phyloP scores from a whole-genome alignment of 2,113 vertebrate genomes.

The Spea multiplicata region DNA sequence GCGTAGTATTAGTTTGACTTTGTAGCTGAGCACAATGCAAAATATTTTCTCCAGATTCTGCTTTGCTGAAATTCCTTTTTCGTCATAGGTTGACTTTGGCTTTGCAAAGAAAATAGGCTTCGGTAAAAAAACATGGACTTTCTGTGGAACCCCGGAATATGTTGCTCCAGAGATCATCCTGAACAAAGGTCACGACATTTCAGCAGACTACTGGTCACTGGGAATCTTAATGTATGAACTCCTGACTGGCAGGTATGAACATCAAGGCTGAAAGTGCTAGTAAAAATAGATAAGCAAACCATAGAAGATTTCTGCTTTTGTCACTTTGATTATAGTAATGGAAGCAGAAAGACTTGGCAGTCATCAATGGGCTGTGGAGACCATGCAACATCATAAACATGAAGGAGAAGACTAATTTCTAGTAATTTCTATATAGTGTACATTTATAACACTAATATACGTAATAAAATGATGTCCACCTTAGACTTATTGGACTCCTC shows the following conservation, averaged over 20 bases:
- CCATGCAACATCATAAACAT: too few species aligned
- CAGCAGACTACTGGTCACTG: conserved; percentile 98
- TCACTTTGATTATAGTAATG: conserved; percentile 52
- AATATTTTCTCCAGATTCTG: conserved; percentile 45
- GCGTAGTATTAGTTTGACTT: not conserved
- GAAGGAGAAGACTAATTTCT: too few species aligned
- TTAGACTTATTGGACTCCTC: too few species aligned
- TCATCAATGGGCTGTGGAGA: not conserved
- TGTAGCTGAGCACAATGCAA: not conserved
- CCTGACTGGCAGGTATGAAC: conserved; percentile 94
- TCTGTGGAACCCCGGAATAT: conserved; percentile 97
- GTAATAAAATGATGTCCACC: too few species aligned
- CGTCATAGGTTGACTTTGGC: conserved; percentile 92
- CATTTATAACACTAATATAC: too few species aligned
- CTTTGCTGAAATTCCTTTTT: conserved; percentile 51
- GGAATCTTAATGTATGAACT: conserved; percentile 99
- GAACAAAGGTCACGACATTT: conserved; percentile 99
- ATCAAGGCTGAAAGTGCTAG: conserved; percentile 45
- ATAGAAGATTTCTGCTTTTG: conserved; percentile 47
- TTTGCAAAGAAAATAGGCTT: conserved; percentile 99
- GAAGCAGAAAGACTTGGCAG: conserved; percentile 19
- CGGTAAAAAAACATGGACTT: conserved; percentile 99
- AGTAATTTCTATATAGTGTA: too few species aligned
- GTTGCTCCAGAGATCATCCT: conserved; percentile 98
- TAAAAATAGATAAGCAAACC: conserved; percentile 50